Base-by-base conservation (phyloP, 2,797 vertebrate genomes). In the Mustela erminea region DNA sequence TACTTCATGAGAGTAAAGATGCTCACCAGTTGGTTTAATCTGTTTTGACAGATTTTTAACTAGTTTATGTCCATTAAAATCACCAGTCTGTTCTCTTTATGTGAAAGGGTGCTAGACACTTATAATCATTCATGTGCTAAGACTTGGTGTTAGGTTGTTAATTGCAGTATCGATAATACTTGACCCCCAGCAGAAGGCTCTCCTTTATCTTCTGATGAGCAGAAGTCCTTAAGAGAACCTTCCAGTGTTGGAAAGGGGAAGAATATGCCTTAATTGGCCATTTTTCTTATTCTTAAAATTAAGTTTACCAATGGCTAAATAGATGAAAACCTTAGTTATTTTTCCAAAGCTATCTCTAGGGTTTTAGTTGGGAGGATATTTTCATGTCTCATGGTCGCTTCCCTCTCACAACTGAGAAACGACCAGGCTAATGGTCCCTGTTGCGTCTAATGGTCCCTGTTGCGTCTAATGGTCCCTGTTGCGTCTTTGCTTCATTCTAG, bases 201-300 rank as follows among this genome's bases (percentile, higher is more conserved):
- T 32, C 10, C 87, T 58, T 80, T 74, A 49, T 72, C 58, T 96
- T 43, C 35, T 23, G 38, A 11, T 81, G 46, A 82, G 38, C 85
- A 91, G 72, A 97, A 86, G 46, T 91, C 85, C 74, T 58, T 80
- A 70, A 78, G 43, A 58, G 58, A 97, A 89, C n/a, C 27, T 62
- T 62, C 7, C 9, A 81, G 35, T 84, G 29, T 87, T 94, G 52
- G 87, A 89, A 96, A 82, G 13, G 23, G 74, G 41, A 18, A 84
- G 75, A 64, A 78, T 83, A 87, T 29, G 38, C 72, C 29, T 82
- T 95, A 87, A 32, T 38, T 96, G 78, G 41, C 3, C 60, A 17
- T 27, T 72, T 87, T 49, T 81, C 80, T 41, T 81, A 2, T 86
- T 90, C 14, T 84, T 90, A 90, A 90, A 97, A 87, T 95, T 77